phyloP scores from a whole-genome alignment of 2,797 vertebrate genomes.

The Sebastes trivittatus region DNA sequence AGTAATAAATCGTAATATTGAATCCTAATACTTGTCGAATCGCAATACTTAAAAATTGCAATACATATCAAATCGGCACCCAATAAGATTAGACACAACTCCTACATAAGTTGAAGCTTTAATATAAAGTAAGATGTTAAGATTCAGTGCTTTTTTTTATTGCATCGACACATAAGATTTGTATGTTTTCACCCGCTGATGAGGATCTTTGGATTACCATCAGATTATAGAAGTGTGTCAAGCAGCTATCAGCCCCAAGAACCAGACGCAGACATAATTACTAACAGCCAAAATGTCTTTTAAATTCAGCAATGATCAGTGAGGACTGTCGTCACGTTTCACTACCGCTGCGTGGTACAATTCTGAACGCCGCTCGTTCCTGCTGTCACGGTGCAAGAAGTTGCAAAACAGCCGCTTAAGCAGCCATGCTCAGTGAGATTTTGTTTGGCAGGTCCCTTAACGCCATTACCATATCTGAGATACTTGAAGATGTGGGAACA shows the following conservation, averaged over 20 bases:
- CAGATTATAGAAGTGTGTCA: conserved; percentile 42
- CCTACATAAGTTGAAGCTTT: neutral
- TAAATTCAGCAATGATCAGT: neutral
- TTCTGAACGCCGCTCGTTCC: neutral
- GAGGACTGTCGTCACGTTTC: neutral
- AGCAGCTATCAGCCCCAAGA: conserved; percentile 25
- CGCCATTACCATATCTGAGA: conserved; percentile 24
- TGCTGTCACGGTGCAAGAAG: conserved; percentile 29
- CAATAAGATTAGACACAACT: neutral
- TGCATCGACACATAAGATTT: neutral
- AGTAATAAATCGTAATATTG: too few relatives aligned
- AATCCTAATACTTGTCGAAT: too few relatives aligned
- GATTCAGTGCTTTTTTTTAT: neutral
- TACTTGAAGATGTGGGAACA: conserved; percentile 9
- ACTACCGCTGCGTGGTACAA: neutral
- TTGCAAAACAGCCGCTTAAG: conserved; percentile 7
- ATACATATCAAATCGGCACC: too few relatives aligned
- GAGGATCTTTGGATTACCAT: conserved; percentile 32
- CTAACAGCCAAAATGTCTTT: neutral
- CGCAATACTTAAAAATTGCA: too few relatives aligned
- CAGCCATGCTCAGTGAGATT: neutral
- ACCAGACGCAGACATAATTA: conserved; percentile 4
- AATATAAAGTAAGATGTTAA: neutral
- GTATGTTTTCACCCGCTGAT: conserved; percentile 12
- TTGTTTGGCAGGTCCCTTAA: neutral